Percentiles rank a stretch among this genome's conserved stretches.
Evolutionary conservation across 2,888 invertebrate genomes (phyloP).

Genomic region (Carabus problematicus): DNA sequence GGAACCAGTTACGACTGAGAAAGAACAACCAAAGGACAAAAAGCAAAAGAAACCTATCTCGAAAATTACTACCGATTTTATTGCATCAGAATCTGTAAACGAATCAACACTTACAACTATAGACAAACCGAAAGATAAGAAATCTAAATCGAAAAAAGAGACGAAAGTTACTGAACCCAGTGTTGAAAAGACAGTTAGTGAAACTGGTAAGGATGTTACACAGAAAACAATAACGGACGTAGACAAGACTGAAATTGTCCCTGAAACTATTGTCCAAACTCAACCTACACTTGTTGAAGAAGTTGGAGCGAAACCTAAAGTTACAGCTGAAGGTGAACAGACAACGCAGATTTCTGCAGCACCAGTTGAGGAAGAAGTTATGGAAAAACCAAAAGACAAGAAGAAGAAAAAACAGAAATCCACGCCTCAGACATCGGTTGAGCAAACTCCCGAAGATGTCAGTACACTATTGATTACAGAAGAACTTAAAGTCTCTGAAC

Average conservation of each 20-base stretch:
- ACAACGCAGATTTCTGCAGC: not conserved
- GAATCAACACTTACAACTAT: not conserved
- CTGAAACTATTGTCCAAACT: not conserved
- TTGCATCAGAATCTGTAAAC: conserved; percentile 4
- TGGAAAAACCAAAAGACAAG: conserved; percentile 10
- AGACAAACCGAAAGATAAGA: conserved; percentile 11
- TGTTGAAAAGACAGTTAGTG: not conserved
- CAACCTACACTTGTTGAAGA: not conserved
- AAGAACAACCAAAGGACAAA: not conserved
- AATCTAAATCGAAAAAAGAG: conserved; percentile 33
- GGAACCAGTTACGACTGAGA: not conserved
- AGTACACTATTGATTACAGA: conserved; percentile 8
- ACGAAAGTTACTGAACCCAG: not conserved
- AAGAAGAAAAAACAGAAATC: not conserved
- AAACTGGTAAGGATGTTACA: conserved; percentile 1
- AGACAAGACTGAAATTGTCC: not conserved
- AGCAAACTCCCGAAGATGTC: no score
- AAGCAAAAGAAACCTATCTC: not conserved
- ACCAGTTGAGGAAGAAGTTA: not conserved
- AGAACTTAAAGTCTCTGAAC: conserved; percentile 15
- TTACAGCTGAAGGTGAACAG: not conserved
- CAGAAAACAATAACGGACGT: not conserved
- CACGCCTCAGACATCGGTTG: not conserved
- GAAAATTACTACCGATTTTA: not conserved
- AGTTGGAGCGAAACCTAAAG: not conserved